These are phyloP conservation scores for Eurosta solidaginis DNA, from an alignment of 1,140 invertebrate genomes.

Conservation along the genomic window DNA sequence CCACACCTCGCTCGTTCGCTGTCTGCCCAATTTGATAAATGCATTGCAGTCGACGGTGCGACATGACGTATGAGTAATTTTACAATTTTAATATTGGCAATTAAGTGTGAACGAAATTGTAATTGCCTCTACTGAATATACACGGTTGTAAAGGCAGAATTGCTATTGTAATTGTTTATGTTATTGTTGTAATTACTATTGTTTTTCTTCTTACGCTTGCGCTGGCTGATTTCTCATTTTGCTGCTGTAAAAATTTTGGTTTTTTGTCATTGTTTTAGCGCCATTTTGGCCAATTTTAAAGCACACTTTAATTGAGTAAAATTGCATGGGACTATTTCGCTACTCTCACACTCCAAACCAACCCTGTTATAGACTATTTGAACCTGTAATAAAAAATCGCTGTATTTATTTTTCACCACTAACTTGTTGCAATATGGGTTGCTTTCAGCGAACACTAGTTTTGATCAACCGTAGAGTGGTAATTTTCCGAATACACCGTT, in stretches of 20 bases:
- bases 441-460: too few species aligned
- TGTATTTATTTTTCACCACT: neutral
- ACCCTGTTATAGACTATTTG: neutral
- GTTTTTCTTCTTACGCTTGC: neutral
- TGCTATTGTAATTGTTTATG: neutral
- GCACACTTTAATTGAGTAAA: constrained; percentile 9
- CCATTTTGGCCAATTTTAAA: neutral
- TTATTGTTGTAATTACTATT: neutral
- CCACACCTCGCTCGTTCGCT: neutral
- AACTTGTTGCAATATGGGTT: neutral
- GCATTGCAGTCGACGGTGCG: neutral
- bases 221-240: neutral
- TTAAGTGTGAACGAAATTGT: neutral
- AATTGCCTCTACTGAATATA: neutral
- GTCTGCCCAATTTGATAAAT: constrained; percentile 4
- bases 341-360: neutral
- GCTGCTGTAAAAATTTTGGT: neutral
- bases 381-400: neutral
- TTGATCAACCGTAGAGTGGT: too few species aligned
- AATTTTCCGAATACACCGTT: too few species aligned
- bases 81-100: constrained; percentile 23
- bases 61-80: constrained; percentile 27
- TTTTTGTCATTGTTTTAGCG: neutral
- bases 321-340: too few species aligned
- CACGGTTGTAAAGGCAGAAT: neutral